Evolutionary conservation across 2,797 vertebrate species (phyloP).

Genomic region (Tokudaia muenninki): DNA sequence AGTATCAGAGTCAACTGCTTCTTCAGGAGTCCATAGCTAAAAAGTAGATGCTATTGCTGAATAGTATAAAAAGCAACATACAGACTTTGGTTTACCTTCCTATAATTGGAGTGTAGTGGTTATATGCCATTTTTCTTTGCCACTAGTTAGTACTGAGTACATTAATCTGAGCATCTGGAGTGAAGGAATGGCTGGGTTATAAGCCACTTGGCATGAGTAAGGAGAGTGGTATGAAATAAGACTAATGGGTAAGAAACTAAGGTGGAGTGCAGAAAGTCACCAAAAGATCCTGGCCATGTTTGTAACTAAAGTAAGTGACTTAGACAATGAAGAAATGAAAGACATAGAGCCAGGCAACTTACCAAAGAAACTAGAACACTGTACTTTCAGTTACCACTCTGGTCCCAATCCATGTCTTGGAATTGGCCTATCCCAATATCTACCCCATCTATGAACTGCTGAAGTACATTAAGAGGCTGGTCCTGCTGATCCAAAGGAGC

Average conservation of each 20-base stretch:
- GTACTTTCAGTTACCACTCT: not conserved
- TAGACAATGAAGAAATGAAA: not conserved
- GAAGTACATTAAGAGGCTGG: not conserved
- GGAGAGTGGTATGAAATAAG: not conserved
- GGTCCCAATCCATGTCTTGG: not conserved
- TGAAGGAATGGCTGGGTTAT: not conserved
- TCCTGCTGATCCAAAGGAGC: not conserved
- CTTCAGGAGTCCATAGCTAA: not conserved
- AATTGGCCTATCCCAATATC: not conserved
- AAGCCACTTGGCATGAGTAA: not conserved
- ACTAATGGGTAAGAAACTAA: not conserved
- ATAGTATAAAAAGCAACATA: not conserved
- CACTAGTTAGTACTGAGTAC: not conserved
- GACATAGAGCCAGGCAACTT: not conserved
- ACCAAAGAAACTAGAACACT: not conserved
- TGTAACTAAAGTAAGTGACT: not conserved
- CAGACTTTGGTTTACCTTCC: not conserved
- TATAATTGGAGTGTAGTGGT: not conserved
- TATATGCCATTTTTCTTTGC: not conserved
- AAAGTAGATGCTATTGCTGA: not conserved
- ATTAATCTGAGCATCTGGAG: not conserved
- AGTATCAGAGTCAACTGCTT: not conserved
- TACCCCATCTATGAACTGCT: not conserved
- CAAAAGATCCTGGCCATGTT: not conserved
- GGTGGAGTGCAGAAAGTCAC: not conserved